Base-by-base conservation (phyloP, 1,140 invertebrate species). In the Coptotermes formosanus region DNA sequence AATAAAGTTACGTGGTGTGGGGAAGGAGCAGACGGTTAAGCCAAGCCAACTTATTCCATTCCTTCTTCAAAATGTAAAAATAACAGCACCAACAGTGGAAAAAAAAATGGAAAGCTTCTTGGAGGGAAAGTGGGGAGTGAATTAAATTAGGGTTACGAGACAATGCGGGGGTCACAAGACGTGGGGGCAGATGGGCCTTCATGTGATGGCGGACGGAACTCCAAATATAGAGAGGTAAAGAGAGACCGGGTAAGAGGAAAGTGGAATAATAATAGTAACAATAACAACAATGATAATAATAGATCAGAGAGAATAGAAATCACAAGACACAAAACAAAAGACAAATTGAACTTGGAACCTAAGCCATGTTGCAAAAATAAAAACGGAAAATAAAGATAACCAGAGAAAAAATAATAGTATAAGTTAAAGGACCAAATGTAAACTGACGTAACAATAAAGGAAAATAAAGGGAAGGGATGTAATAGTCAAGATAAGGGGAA, bases 51-150 rank as follows among this genome's bases (percentile, higher is more conserved):
- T 75, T 30, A 75, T 30, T 30, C 64, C 64, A n/a, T 30, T 75
- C n/a, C 64, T 75, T 75, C 64, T 75, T 25, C n/a, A n/a, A 75
- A 75, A 75, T 75, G 64, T 75, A 75, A 75, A 75, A 75, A 75
- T 75, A 75, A 75, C 64, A 75, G 3, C 6, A 75, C 25, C 64
- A 75, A 30, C 25, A 75, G 64, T 30, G 64, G n/a, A 75, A 55
- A 16, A 69, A 69, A 23, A 75, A 75, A 75, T 75, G 64, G 25
- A 25, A 75, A 30, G 64, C n/a, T 7, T n/a, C 64, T 75, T 25
- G 9, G 64, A n/a, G 64, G 64, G 2, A 64, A 3, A 23, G 59
- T 12, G 21, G 59, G 25, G 7, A n/a, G 64, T 75, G 64, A 75
- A 75, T 75, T 75, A 6, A 75, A 75, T 75, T 75, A 75, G 6